A percentile compares a stretch with the other conserved stretches of the same genome.
phyloP scores from a whole-genome alignment of 2,797 vertebrate genomes.

The Urophycis tenuis region DNA sequence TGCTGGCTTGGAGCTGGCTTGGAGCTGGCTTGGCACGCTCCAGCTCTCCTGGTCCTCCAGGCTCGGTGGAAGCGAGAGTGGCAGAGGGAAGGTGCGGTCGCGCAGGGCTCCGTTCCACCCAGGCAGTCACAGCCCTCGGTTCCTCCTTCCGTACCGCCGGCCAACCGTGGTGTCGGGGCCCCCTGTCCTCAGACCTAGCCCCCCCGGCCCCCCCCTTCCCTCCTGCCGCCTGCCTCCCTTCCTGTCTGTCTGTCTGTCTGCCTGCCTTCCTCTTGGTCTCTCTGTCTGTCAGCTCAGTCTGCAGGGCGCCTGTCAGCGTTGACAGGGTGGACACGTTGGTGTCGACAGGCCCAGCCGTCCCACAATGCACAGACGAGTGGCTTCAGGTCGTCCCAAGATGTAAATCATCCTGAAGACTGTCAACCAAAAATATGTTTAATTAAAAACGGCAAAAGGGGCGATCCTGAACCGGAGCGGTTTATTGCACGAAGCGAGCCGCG shows the following conservation, averaged over 20 bases:
- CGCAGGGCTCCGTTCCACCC: not conserved
- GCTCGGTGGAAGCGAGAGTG: conserved; percentile 38
- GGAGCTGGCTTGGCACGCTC: not conserved
- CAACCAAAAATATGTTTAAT: not conserved
- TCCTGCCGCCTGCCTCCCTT: not conserved
- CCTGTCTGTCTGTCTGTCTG: not conserved
- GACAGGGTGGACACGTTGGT: no score
- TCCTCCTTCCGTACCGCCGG: conserved; percentile 32
- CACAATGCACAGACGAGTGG: not conserved
- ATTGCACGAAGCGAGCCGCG: not conserved
- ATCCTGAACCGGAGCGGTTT: no score
- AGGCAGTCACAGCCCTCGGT: conserved; percentile 20
- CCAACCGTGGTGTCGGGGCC: conserved; percentile 11
- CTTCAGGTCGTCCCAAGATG: not conserved
- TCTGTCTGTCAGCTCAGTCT: not conserved
- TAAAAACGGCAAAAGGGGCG: not conserved
- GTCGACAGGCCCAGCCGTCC: not conserved
- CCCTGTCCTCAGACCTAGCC: not conserved
- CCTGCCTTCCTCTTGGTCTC: no score
- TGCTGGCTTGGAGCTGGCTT: not conserved
- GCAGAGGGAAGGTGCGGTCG: conserved; percentile 40
- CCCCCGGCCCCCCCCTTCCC: not conserved
- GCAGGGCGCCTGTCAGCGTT: no score
- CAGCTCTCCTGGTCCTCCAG: not conserved
- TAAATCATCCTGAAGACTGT: not conserved